These are phyloP conservation scores for Ariolimax columbianus DNA, from an alignment of 2,888 invertebrate genomes.

Conservation along the genomic window DNA sequence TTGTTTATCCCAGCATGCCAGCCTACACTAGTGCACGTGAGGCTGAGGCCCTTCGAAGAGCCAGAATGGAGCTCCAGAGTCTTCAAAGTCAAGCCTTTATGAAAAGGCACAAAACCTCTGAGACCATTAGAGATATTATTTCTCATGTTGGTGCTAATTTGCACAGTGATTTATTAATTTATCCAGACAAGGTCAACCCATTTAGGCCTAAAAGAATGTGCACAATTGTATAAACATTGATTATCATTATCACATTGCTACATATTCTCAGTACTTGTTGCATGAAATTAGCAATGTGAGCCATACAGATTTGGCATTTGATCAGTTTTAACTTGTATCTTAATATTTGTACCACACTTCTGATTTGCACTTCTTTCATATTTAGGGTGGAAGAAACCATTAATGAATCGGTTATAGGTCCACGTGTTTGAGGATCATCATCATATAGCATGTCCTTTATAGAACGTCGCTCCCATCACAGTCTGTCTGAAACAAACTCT, in stretches of 20 bases:
- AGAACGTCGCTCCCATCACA: too few species aligned
- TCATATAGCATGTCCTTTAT: too few species aligned
- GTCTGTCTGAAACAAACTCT: too few species aligned
- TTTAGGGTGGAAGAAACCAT: neutral
- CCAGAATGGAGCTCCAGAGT: slow-evolving; percentile 66
- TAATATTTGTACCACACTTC: neutral
- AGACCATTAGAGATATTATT: slow-evolving; percentile 68
- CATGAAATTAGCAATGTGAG: neutral
- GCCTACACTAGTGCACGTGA: slow-evolving; percentile 54
- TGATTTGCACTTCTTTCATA: neutral
- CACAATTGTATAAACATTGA: slow-evolving; percentile 64
- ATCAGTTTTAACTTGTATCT: neutral
- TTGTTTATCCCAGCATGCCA: slow-evolving; percentile 53
- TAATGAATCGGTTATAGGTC: neutral
- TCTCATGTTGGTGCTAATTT: slow-evolving; percentile 65
- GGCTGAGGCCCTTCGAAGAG: slow-evolving; percentile 67
- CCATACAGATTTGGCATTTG: neutral
- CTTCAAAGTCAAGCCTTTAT: slow-evolving; percentile 66
- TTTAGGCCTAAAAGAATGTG: slow-evolving; percentile 76
- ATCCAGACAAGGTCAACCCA: slow-evolving; percentile 75
- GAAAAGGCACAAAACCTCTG: slow-evolving; percentile 64
- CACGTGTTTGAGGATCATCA: neutral
- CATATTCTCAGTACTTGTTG: neutral
- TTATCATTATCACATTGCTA: neutral
- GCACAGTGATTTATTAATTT: slow-evolving; percentile 70